Evolutionary conservation across 2,888 invertebrate genomes (phyloP), one percentile per base, ranked within the genome.

Genomic region (Rotaria magnacalcarata): DNA sequence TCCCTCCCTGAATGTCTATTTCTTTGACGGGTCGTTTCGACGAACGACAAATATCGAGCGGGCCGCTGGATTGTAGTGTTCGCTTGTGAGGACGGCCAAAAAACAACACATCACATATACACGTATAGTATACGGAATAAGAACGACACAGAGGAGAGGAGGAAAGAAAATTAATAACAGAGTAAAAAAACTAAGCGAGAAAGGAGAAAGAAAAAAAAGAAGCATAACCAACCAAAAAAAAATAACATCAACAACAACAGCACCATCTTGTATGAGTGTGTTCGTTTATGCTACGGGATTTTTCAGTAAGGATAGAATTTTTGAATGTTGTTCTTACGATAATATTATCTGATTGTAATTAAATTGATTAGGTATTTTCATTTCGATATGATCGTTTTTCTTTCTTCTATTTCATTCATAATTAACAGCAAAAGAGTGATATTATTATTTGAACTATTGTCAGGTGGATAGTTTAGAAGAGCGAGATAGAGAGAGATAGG

Each of bases 11-110:
- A n/a, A 7, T 24, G n/a, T 27, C 67, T 67, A 67, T 34, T 67
- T 67, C 67, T 67, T 67, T 67, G 67, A 67, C 67, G 67, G 67
- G 14, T 34, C 27, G 27, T 67, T 34, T 67, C 67, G 67, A 27
- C 67, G 67, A 67, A 67, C 27, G 67, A 67, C 67, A 67, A 67
- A 67, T 34, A 67, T 67, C 67, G 67, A 11, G 34, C 67, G 27
- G 67, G 67, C 34, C 67, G 67, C 16, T 67, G 67, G 27, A 67
- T 34, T 67, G 67, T 67, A 27, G 67, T 67, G 67, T 67, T 67
- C 67, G 67, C 67, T 67, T 67, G 67, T 67, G 34, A 67, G 67
- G 67, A 67, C 67, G 67, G 67, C 67, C 67, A 67, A 67, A 67
- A 67, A 67, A 67, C 67, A 67, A 67, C 67, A 67, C 27, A 34